phyloP scores from a whole-genome alignment of 2,888 invertebrate species.

The Strigamia transsilvanica region DNA sequence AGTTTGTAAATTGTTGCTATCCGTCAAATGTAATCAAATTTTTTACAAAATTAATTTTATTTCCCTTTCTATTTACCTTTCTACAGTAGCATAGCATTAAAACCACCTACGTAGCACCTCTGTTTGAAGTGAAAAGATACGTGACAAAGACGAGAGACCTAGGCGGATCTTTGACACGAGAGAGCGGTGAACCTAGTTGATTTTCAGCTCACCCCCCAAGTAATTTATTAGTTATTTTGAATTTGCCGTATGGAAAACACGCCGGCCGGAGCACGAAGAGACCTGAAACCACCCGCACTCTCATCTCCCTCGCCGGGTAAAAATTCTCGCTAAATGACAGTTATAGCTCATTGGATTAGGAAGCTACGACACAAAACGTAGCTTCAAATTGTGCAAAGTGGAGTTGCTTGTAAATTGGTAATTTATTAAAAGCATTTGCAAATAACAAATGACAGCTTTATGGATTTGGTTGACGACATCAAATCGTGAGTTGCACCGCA shows the following conservation, averaged over 20 bases:
- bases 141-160: constrained; percentile 10
- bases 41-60: background rate
- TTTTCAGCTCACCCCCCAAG: constrained; percentile 1
- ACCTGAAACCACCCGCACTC: background rate
- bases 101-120: background rate
- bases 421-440: constrained; percentile 45
- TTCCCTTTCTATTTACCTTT: background rate
- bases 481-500: constrained; percentile 39
- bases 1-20: background rate
- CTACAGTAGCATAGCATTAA: background rate
- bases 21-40: background rate
- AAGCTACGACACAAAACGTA: constrained; percentile 2
- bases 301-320: background rate
- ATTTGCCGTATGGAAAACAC: constrained; percentile 13
- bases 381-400: constrained; percentile 44
- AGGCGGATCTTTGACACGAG: constrained; percentile 25
- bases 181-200: constrained; percentile 10
- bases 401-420: constrained; percentile 48
- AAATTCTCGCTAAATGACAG: constrained; percentile 27
- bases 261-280: background rate
- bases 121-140: background rate
- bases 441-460: constrained; percentile 49
- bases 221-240: constrained; percentile 16
- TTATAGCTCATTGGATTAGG: constrained; percentile 36
- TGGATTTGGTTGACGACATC: constrained; percentile 49